Percentiles rank a stretch among this genome's conserved stretches.
Conservation (phyloP, 2,113 vertebrate genomes). For the Crotalus viridis region DNA sequence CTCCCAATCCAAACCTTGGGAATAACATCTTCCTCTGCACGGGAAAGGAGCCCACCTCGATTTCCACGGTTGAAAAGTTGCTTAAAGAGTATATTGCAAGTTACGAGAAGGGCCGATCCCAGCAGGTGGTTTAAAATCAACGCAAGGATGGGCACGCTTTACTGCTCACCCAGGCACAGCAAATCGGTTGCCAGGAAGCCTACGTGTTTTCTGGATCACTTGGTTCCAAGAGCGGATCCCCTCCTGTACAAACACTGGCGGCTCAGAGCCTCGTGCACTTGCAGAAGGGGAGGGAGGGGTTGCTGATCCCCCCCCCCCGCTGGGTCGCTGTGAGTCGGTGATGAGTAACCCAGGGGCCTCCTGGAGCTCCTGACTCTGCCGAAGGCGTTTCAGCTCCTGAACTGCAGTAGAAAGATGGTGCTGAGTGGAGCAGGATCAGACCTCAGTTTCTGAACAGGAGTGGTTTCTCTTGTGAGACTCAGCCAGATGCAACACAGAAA, state of each 20-base stretch:
- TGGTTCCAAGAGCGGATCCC: not conserved
- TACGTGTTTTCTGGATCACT: not conserved
- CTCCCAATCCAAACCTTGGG: not conserved
- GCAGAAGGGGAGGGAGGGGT: not conserved
- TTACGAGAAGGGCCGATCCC: not conserved
- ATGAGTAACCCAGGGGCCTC: not conserved
- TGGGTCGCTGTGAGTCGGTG: not conserved
- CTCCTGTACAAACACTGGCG: not conserved
- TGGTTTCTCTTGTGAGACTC: not conserved
- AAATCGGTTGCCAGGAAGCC: not conserved
- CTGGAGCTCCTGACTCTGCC: not conserved
- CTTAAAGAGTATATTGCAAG: not conserved
- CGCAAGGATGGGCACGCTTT: not conserved
- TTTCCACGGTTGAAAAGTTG: not conserved
- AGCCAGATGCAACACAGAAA: not conserved
- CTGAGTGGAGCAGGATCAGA: not conserved
- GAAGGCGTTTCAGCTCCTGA: too few species aligned
- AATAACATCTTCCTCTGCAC: rapidly evolving
- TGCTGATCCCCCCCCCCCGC: not conserved
- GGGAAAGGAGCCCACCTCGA: too few species aligned
- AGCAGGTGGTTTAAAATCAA: not conserved
- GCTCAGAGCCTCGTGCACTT: not conserved
- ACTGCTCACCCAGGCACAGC: not conserved
- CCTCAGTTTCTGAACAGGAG: not conserved
- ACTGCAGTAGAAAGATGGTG: not conserved